Base-by-base conservation (phyloP, 2,113 vertebrate species). In the Phaetusa simplex region DNA sequence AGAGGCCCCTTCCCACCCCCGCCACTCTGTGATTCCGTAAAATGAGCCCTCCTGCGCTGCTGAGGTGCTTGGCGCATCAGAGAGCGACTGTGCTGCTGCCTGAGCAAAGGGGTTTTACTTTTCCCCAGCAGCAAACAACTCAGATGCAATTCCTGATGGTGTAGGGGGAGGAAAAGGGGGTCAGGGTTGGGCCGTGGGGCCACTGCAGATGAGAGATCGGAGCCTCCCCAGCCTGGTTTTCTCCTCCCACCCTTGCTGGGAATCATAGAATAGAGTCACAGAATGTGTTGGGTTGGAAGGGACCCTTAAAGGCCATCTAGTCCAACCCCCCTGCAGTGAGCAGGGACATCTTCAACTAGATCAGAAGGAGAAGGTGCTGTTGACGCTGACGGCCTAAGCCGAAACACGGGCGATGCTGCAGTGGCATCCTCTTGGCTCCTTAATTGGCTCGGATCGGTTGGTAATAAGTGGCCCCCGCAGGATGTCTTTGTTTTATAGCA, bases 381-480 rank as follows among this genome's bases (percentile, higher is more conserved):
- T 91, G 87, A 6, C 42, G 69, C 40, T 13, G 42, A 8, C 20
- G 38, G 38, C 47, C 55, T 49, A 14, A 74, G 72, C 47, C 3
- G 7, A 81, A 50, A 56, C 8, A 15, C 0, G 0, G 66, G 70
- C 4, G 12, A 29, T 62, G 80, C 91, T 84, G 70, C 47, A 24
- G 15, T 42, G 40, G 43, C 83, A 49, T 79, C 65, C 62, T 82
- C 77, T 81, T 59, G 74, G 58, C 36, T 36, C 55, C 61, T 50
- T 58, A 40, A 36, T 14, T 73, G 47, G 12, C 72, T 74, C 2
- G 3, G 47, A 23, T 36, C 0, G 3, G 36, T 23, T 0, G 0
- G 26, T 50, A 59, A 40, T 22, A 76, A 89, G 70, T 56, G 65
- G n/a, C 19, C 56, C 59, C 32, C 2, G 0, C n/a, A 29, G 72